Evolutionary conservation across 2,797 vertebrate species (phyloP).

Genomic region (Sebastes melanostomus): DNA sequence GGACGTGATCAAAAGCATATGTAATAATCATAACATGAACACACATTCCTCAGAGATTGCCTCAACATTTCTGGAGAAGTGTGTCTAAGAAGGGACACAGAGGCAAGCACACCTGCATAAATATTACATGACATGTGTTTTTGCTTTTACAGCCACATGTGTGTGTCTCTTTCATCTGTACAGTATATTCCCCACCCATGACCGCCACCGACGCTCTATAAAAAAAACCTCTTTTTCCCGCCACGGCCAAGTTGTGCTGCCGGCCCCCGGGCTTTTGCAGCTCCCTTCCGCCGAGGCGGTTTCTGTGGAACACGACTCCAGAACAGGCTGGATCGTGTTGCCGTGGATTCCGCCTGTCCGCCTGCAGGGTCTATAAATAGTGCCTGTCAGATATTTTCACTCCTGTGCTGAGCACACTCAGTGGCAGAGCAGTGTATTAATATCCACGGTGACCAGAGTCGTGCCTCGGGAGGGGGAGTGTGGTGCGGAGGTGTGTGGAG

Average conservation of each 20-base stretch:
- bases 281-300: constrained; percentile 45
- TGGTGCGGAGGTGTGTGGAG: constrained; percentile 45
- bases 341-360: constrained; percentile 77
- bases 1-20: constrained; percentile 49
- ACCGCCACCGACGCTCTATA: constrained; percentile 46
- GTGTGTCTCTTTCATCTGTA: constrained; percentile 54
- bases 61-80: constrained; percentile 25
- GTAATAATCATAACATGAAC: background rate
- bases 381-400: constrained; percentile 83
- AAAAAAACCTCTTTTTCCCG: constrained; percentile 25
- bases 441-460: constrained; percentile 78
- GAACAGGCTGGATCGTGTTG: constrained; percentile 72
- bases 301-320: constrained; percentile 68
- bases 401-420: constrained; percentile 73
- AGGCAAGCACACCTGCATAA: constrained; percentile 60
- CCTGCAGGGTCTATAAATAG: constrained; percentile 83
- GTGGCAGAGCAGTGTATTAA: constrained; percentile 79
- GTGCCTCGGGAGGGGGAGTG: constrained; percentile 60
- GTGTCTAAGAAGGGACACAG: constrained; percentile 4
- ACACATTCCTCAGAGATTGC: constrained; percentile 37
- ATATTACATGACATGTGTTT: constrained; percentile 63
- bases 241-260: constrained; percentile 53
- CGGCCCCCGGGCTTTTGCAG: constrained; percentile 36
- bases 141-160: constrained; percentile 40
- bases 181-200: constrained; percentile 38